phyloP scores from a whole-genome alignment of 2,113 vertebrate species.

The Indri indri region DNA sequence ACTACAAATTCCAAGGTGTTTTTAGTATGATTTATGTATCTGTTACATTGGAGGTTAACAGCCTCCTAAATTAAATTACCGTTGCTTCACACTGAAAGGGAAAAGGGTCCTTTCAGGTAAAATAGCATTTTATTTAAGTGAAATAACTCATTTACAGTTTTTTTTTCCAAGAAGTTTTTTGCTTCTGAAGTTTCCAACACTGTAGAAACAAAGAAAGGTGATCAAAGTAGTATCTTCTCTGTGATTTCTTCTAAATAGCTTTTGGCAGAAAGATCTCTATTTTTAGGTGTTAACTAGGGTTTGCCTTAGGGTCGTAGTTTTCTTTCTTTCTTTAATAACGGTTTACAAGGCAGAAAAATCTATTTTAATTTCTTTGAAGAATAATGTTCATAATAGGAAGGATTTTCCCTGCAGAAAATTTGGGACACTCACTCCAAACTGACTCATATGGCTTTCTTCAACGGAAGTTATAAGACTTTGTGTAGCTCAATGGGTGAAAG shows the following conservation, averaged over 20 bases:
- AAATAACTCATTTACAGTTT: conserved; percentile 32
- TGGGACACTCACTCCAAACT: background rate
- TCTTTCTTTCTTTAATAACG: background rate
- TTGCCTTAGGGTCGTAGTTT: background rate
- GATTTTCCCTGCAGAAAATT: background rate
- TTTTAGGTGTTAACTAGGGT: background rate
- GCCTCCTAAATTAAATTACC: conserved; percentile 66
- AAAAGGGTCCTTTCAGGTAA: conserved; percentile 41
- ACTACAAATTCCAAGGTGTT: conserved; percentile 41
- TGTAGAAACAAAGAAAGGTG: conserved; percentile 8
- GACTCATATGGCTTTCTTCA: background rate
- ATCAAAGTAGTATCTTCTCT: background rate
- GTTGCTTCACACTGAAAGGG: conserved; percentile 25
- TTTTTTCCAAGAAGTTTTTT: background rate
- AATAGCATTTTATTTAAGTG: conserved; percentile 44
- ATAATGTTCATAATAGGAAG: background rate
- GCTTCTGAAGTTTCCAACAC: background rate
- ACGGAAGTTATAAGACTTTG: background rate
- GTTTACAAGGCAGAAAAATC: background rate
- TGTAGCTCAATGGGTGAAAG: background rate
- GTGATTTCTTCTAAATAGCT: background rate
- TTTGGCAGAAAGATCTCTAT: background rate
- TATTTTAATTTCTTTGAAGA: background rate
- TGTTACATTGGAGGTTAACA: conserved; percentile 53
- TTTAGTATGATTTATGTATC: conserved; percentile 64